Percentiles rank a stretch among this genome's conserved stretches.
Evolutionary conservation across 2,888 invertebrate species (phyloP).

Genomic region (Scrobipalpa costella): DNA sequence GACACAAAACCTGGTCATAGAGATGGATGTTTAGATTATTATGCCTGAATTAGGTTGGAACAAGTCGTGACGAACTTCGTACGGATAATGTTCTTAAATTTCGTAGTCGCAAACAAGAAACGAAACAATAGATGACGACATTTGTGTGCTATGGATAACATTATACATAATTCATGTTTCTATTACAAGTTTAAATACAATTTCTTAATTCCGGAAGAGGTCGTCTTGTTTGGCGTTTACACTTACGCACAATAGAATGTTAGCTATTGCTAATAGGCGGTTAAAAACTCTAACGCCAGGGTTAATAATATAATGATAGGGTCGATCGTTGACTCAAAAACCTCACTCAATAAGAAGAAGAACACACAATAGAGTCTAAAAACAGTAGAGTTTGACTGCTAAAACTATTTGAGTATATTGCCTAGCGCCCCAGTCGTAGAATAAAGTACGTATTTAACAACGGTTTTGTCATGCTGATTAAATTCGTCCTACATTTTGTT

Average conservation of each 20-base stretch:
- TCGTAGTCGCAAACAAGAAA: slow-evolving; percentile 18
- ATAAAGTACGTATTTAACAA: slow-evolving; percentile 70
- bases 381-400: slow-evolving; percentile 5
- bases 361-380: background rate
- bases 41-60: slow-evolving; percentile 55
- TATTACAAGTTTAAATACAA: background rate
- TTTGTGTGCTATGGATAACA: slow-evolving; percentile 23
- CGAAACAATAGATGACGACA: slow-evolving; percentile 29
- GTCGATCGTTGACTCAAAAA: no score
- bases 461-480: slow-evolving; percentile 73
- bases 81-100: slow-evolving; percentile 19
- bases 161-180: background rate
- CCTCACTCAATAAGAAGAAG: no score
- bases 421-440: slow-evolving; percentile 23
- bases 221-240: background rate
- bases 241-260: no score
- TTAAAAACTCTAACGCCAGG: no score
- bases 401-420: background rate
- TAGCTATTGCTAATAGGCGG: no score
- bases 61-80: slow-evolving; percentile 48
- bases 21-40: slow-evolving; percentile 41
- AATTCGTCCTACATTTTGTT: slow-evolving; percentile 58
- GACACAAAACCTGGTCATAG: slow-evolving; percentile 23
- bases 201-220: background rate
- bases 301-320: no score